phyloP scores from a whole-genome alignment of 92 coral and sea anemone species.

The Siderastrea siderea region DNA sequence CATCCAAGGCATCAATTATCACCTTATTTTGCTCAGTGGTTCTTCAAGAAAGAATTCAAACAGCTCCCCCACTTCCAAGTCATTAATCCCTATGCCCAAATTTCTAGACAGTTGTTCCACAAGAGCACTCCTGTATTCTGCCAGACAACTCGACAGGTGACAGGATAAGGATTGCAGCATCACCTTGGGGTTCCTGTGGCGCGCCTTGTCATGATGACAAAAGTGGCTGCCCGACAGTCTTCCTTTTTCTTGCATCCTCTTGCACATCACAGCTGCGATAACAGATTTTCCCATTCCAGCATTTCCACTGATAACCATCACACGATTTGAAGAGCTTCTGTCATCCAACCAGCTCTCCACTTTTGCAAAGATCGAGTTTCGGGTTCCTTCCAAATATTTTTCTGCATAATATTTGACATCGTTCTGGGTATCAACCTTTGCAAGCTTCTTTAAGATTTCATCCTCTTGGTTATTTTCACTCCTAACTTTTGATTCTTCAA shows the following conservation, averaged over 20 bases:
- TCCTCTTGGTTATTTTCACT: neutral
- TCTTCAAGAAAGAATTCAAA: slow-evolving; percentile 63
- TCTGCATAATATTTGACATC: slow-evolving; percentile 5
- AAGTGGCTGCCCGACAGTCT: slow-evolving; percentile 67
- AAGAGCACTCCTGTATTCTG: slow-evolving; percentile 62
- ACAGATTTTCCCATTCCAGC: slow-evolving; percentile 82
- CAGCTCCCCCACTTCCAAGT: slow-evolving; percentile 51
- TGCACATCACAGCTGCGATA: slow-evolving; percentile 58
- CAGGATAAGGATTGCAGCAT: slow-evolving; percentile 70
- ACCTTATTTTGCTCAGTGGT: slow-evolving; percentile 27
- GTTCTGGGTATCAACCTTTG: slow-evolving; percentile 39
- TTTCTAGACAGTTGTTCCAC: slow-evolving; percentile 54
- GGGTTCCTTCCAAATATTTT: slow-evolving; percentile 54
- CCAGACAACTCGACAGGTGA: slow-evolving; percentile 42
- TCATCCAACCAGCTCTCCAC: slow-evolving; percentile 46
- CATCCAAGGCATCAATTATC: slow-evolving; percentile 76
- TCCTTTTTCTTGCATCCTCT: slow-evolving; percentile 28
- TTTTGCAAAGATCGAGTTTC: slow-evolving; percentile 45
- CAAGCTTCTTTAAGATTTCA: slow-evolving; percentile 54
- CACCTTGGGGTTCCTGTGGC: slow-evolving; percentile 64
- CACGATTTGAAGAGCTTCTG: slow-evolving; percentile 39
- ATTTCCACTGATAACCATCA: slow-evolving; percentile 46
- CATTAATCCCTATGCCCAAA: slow-evolving; percentile 17
- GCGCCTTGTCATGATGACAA: slow-evolving; percentile 59
- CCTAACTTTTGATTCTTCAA: too few relatives aligned